These are phyloP conservation scores for Lepilemur septentrionalis DNA, from an alignment of 2,797 vertebrate genomes.

Conservation along the genomic window DNA sequence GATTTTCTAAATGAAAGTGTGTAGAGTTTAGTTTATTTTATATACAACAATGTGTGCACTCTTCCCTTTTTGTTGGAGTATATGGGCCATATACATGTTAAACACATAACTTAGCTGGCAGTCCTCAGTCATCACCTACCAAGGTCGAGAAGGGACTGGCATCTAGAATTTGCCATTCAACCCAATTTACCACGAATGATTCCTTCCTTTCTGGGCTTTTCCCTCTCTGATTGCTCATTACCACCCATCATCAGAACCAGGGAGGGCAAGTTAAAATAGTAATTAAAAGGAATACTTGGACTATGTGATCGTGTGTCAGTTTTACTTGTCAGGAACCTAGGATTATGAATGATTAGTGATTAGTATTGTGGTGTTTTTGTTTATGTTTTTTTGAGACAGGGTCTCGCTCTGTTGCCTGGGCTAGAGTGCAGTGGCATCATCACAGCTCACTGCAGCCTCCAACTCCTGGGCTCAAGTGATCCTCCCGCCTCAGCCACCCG, in stretches of 20 bases:
- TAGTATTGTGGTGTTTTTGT: background rate
- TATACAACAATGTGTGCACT: background rate
- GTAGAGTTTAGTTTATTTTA: background rate
- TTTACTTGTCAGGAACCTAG: slow-evolving; percentile 19
- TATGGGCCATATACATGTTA: background rate
- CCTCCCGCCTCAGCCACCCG: background rate
- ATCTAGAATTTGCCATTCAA: slow-evolving; percentile 26
- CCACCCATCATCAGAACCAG: background rate
- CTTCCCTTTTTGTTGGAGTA: background rate
- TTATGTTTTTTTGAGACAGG: background rate
- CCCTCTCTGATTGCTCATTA: background rate
- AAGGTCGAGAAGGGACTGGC: background rate
- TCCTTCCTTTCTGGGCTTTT: background rate
- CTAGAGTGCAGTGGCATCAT: background rate
- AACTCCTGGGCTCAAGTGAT: background rate
- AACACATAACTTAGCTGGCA: background rate
- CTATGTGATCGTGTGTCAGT: background rate
- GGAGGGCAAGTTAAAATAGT: background rate
- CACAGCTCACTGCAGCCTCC: background rate
- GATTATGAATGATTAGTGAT: background rate
- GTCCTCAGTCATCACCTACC: slow-evolving; percentile 28
- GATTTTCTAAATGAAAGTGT: background rate
- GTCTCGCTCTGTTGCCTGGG: background rate
- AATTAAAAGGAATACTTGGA: background rate
- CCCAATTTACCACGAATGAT: background rate